A percentile compares a stretch with the other conserved stretches of the same genome.
Evolutionary conservation across 2,113 vertebrate species (phyloP).

Genomic region (Gallinago undulata): DNA sequence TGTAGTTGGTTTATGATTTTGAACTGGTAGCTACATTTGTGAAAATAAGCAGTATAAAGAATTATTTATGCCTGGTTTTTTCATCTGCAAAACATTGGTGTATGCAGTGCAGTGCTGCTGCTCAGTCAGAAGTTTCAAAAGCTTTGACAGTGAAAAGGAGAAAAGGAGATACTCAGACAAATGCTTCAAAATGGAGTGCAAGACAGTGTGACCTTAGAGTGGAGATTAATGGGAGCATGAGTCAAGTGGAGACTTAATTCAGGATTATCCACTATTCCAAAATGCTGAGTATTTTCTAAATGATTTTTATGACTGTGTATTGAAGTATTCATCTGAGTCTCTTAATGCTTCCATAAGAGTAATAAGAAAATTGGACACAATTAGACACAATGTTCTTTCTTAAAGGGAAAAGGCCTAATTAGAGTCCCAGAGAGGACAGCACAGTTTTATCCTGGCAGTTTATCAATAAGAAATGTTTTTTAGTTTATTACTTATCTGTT

Average conservation of each 20-base stretch:
- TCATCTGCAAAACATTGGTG: not conserved
- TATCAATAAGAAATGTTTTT: not conserved
- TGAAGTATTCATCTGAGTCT: not conserved
- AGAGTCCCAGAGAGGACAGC: not conserved
- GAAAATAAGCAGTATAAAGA: not conserved
- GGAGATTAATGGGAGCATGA: not conserved
- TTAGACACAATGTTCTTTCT: not conserved
- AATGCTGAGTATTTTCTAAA: not conserved
- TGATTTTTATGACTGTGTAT: not conserved
- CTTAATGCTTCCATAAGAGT: not conserved
- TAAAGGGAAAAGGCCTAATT: not conserved
- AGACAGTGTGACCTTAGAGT: not conserved
- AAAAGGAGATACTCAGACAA: not conserved
- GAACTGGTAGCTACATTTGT: not conserved
- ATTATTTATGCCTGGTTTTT: not conserved
- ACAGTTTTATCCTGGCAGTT: not conserved
- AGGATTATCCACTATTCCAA: not conserved
- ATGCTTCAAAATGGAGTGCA: not conserved
- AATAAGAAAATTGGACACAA: not conserved
- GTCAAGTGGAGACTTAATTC: not conserved
- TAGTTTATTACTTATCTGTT: not conserved
- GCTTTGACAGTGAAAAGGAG: not conserved
- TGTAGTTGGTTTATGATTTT: not conserved
- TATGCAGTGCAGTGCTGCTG: not conserved
- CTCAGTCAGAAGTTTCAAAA: not conserved